These are phyloP conservation scores for Nesospiza acunhae DNA, from an alignment of 2,113 vertebrate species.

Conservation along the genomic window DNA sequence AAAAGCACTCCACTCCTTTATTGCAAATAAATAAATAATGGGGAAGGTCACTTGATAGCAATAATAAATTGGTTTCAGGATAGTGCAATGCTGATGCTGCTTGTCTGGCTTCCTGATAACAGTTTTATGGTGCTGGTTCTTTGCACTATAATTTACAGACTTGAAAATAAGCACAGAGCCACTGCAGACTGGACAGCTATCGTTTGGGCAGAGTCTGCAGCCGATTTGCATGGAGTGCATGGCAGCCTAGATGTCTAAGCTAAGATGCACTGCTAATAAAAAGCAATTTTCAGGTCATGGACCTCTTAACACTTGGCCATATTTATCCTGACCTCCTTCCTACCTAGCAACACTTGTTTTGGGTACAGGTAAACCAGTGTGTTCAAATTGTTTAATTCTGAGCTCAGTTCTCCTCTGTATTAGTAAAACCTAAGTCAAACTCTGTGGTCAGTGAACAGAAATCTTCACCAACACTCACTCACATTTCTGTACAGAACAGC, in stretches of 20 bases:
- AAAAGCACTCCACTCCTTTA: background rate
- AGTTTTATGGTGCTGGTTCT: background rate
- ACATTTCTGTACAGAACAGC: background rate
- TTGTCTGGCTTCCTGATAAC: background rate
- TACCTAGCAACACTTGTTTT: background rate
- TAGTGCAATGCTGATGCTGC: background rate
- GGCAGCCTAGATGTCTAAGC: background rate
- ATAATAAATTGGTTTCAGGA: background rate
- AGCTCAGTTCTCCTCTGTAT: background rate
- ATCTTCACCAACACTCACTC: background rate
- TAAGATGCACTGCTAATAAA: background rate
- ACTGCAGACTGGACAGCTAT: background rate
- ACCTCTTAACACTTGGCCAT: background rate
- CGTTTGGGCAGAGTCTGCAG: background rate
- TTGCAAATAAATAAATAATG: background rate
- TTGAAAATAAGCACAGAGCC: background rate
- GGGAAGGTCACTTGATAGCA: background rate
- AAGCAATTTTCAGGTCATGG: background rate
- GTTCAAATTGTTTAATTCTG: background rate
- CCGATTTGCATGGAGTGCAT: background rate
- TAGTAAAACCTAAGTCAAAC: background rate
- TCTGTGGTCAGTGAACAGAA: background rate
- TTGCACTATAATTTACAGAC: background rate
- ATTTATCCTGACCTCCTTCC: background rate
- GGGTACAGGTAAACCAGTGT: background rate